A percentile compares a stretch with the other conserved stretches of the same genome.
Conservation (phyloP, 2,797 vertebrate genomes). For the Danio choprae region DNA sequence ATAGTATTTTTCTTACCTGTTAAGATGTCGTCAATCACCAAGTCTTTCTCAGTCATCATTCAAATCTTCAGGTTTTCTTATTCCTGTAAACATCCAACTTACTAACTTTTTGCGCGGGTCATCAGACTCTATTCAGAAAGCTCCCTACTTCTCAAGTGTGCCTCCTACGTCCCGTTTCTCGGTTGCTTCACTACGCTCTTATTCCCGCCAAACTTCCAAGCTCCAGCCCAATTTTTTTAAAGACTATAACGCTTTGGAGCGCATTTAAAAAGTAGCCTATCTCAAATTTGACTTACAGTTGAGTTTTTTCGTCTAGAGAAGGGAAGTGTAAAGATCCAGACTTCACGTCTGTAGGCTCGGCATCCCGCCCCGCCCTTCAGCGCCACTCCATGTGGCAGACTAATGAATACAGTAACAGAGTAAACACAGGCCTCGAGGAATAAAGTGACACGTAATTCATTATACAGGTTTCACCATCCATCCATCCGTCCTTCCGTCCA, state of each 20-base stretch:
- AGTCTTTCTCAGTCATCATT: conserved; percentile 73
- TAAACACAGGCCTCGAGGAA: conserved; percentile 18
- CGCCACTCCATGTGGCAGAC: conserved; percentile 44
- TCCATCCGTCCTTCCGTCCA: too few species aligned
- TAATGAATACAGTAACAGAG: conserved; percentile 21
- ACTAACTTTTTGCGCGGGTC: conserved; percentile 57
- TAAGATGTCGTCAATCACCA: conserved; percentile 67
- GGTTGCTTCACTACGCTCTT: conserved; percentile 16
- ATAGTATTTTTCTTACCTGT: conserved; percentile 67
- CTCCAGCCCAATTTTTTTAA: neutral
- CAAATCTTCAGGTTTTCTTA: conserved; percentile 63
- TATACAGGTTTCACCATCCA: neutral
- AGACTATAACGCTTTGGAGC: conserved; percentile 26
- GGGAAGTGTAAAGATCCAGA: conserved; percentile 69
- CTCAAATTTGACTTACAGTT: conserved; percentile 41
- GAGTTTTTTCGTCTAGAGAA: conserved; percentile 56
- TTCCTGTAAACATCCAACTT: conserved; percentile 58
- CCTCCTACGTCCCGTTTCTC: conserved; percentile 11
- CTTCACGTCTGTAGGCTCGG: conserved; percentile 59
- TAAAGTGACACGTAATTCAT: neutral
- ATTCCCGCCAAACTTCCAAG: neutral
- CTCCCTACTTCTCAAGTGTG: conserved; percentile 22
- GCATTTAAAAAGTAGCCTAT: conserved; percentile 40
- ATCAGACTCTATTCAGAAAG: conserved; percentile 40
- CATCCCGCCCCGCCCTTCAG: conserved; percentile 71